Conservation (phyloP, 2,113 vertebrate species). For the Sceloporus tristichus region DNA sequence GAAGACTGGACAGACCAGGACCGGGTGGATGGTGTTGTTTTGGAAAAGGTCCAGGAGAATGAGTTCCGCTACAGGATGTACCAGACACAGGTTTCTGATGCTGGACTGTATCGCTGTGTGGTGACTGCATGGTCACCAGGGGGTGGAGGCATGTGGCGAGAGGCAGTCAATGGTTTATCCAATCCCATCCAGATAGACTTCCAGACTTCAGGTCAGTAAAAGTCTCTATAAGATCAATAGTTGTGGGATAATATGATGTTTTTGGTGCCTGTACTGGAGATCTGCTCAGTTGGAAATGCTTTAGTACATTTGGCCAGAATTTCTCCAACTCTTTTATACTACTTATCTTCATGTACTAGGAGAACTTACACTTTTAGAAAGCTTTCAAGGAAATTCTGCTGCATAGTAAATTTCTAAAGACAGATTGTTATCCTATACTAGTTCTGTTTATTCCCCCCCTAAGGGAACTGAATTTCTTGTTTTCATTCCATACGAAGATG, state of each 20-base stretch:
- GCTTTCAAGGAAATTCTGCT: not conserved
- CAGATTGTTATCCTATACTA: too few species aligned
- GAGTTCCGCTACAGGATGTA: constrained; percentile 93
- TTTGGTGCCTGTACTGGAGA: rapidly evolving
- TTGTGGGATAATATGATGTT: not conserved
- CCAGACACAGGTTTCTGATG: constrained; percentile 88
- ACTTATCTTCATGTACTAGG: constrained; percentile 31
- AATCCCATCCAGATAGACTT: constrained; percentile 91
- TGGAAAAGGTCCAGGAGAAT: constrained; percentile 88
- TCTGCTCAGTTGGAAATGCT: not conserved
- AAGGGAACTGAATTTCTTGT: too few species aligned
- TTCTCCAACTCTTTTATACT: constrained; percentile 12
- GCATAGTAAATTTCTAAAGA: too few species aligned
- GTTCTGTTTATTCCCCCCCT: too few species aligned
- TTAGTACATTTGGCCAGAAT: not conserved
- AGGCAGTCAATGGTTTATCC: constrained; percentile 82
- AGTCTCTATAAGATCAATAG: not conserved
- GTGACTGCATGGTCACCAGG: constrained; percentile 91
- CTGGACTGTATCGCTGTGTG: constrained; percentile 90
- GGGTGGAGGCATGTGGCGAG: constrained; percentile 83
- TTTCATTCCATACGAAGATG: not conserved
- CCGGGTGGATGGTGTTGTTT: constrained; percentile 85
- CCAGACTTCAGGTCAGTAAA: constrained; percentile 86
- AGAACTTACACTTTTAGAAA: constrained; percentile 43
- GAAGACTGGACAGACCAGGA: constrained; percentile 86